Percentiles rank a stretch among this genome's conserved stretches.
These are phyloP conservation scores for Bombyx mori DNA, from an alignment of 1,140 invertebrate genomes.

Conservation along the genomic window ASM3026992v2 NC_085128.1:16648501-16649000, in stretches of 20 bases:
- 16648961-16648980: no score
- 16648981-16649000: no score
- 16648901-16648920: no score
- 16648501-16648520: slow-evolving; percentile 82
- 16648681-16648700: slow-evolving; percentile 55
- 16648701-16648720: slow-evolving; percentile 28
- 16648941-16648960: no score
- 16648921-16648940: no score
- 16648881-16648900: no score
- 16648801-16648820: no score
- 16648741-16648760: slow-evolving; percentile 22
- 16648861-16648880: no score
- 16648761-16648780: slow-evolving; percentile 32
- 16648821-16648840: no score
- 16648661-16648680: slow-evolving; percentile 47
- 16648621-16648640: slow-evolving; percentile 52
- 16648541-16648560: slow-evolving; percentile 63
- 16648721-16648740: slow-evolving; percentile 28
- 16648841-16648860: no score
- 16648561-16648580: slow-evolving; percentile 22
- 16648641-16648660: slow-evolving; percentile 47
- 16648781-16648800: no score
- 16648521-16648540: slow-evolving; percentile 68
- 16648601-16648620: slow-evolving; percentile 60
- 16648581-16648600: slow-evolving; percentile 50